These are phyloP conservation scores for Mya arenaria DNA, from an alignment of 1,140 invertebrate species.

Conservation along the genomic window DNA sequence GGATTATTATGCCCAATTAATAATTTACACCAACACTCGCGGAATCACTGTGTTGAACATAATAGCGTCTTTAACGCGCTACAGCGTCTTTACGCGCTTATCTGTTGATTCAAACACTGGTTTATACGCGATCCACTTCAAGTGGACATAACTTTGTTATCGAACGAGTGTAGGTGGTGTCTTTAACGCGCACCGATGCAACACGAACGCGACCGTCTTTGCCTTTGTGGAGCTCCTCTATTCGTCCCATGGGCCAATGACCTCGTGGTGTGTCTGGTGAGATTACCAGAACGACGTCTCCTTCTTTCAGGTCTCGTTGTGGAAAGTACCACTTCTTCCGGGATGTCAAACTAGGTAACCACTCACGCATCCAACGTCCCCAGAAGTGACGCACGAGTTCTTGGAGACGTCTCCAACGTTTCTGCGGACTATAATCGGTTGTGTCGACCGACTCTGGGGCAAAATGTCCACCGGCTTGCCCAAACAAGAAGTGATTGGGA, in stretches of 20 bases:
- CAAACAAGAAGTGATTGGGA: conserved; percentile 40
- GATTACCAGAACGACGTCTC: conserved; percentile 31
- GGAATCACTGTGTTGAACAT: no score
- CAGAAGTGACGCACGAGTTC: conserved; percentile 50
- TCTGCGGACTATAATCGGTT: neutral
- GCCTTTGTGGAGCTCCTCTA: neutral
- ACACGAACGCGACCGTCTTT: neutral
- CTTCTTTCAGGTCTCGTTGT: neutral
- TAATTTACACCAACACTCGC: no score
- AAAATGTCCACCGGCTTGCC: conserved; percentile 37
- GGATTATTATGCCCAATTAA: no score
- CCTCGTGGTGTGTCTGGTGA: neutral
- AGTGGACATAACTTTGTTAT: conserved; percentile 10
- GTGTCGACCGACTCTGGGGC: conserved; percentile 22
- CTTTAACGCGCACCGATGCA: neutral
- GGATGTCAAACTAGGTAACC: conserved; percentile 12
- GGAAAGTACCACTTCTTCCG: neutral
- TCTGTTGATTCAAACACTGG: no score
- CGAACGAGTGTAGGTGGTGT: neutral
- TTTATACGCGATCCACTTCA: conserved; percentile 7
- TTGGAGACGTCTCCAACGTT: conserved; percentile 44
- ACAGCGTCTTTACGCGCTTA: no score
- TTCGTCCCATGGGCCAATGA: conserved; percentile 6
- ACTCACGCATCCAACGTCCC: conserved; percentile 47
- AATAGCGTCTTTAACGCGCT: no score